Evolutionary conservation across 2,113 vertebrate genomes (phyloP).

Genomic region (Quiscalus mexicanus): DNA sequence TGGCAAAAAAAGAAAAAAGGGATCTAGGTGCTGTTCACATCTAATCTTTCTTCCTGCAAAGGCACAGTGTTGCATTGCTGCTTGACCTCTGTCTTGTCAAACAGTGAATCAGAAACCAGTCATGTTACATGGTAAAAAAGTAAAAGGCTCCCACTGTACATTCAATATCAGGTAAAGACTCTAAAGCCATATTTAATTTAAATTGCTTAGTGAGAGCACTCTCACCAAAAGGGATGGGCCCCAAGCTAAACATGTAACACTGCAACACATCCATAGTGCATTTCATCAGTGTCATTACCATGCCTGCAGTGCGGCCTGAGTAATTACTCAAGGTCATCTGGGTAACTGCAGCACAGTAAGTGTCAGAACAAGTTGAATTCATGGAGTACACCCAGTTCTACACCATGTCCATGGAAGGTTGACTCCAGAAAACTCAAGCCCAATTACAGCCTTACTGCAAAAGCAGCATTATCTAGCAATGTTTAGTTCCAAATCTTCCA

Average conservation of each 20-base stretch:
- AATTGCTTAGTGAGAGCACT: neutral
- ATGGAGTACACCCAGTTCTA: neutral
- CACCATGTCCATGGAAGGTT: neutral
- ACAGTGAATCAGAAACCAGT: neutral
- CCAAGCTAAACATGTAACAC: neutral
- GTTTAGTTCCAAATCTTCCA: neutral
- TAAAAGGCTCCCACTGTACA: neutral
- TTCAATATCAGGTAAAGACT: neutral
- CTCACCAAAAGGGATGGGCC: neutral
- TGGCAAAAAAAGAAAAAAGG: neutral
- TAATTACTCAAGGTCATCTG: neutral
- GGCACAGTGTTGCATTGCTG: neutral
- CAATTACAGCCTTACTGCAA: neutral
- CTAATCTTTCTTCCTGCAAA: neutral
- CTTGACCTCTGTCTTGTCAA: neutral
- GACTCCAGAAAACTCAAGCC: neutral
- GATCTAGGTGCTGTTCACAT: neutral
- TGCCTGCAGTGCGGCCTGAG: fast-evolving
- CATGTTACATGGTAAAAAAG: neutral
- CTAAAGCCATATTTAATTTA: neutral
- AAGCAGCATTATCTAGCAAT: neutral
- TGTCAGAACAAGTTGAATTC: neutral
- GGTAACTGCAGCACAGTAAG: neutral
- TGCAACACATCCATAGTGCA: neutral
- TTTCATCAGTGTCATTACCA: neutral